Base-by-base conservation (phyloP, 2,797 vertebrate species). In the Sibirionetta formosa region DNA sequence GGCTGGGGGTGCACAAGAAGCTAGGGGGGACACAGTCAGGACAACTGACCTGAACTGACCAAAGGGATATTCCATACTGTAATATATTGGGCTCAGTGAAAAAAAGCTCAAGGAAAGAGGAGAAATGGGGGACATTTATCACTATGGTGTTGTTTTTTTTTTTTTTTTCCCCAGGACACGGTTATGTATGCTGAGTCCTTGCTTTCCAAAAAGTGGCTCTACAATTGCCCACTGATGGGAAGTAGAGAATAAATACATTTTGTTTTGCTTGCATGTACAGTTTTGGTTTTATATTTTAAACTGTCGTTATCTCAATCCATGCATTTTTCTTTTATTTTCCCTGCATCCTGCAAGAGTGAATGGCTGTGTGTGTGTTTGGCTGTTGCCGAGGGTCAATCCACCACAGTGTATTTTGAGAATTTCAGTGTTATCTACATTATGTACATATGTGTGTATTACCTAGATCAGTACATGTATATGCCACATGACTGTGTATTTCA, bases 11-110 rank as follows among this genome's bases (percentile, higher is more conserved):
- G 31, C 56, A 31, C 48, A 82, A 69, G 63, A 50, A 17, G 7
- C 51, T 1, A 40, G 24, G 8, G 7, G 8, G 15, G 4, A 17
- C 12, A 13, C 36, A 65, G 22, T n/a, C 1, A 1, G 53, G 54
- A 53, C 23, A 46, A 18, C 9, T 81, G 69, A 27, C 31, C 35
- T 1, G 2, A 72, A 38, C 38, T 46, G 23, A 46, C 19, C 12
- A 38, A 68, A 53, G n/a, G 8, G 17, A 8, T 36, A 23, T 14
- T 50, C 17, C n/a, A 22, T 15, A 73, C 11, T 2, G 1, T n/a
- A 35, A 18, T 36, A 27, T 85, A 24, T 27, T 18, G 31, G n/a
- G 36, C 8, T 71, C 27, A 23, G 40, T 7, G 33, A 40, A 13
- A 40, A 33, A 33, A 48, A 79, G 8, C 50, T 87, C 56, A 63